Base-by-base conservation (phyloP, 2,888 invertebrate species). In the Lithophane semibrunnea region DNA sequence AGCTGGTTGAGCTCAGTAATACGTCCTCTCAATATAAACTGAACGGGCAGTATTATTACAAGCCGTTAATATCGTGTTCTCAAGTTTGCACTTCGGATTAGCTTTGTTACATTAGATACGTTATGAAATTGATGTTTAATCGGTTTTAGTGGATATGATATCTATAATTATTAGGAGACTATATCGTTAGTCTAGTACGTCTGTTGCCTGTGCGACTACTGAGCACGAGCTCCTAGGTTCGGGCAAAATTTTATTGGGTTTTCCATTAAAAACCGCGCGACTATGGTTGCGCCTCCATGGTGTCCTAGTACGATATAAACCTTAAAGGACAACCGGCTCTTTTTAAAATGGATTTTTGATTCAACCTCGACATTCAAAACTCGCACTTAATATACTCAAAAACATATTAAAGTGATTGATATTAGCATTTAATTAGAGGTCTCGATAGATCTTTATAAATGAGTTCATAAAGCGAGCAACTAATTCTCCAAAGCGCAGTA, bases 401-500 rank as follows among this genome's bases (percentile, higher is more conserved):
- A 71, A 2, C 29, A 29, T 44, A 29, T n/a, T 8, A 13, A n/a
- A 9, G 24, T 56, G 54, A 67, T 29, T 42, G 16, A 60, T 52
- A 29, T n/a, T 2, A 42, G 37, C 21, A n/a, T 42, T 68, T 37
- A 64, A 60, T 72, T 65, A 73, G n/a, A 44, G 54, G 42, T 63
- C 58, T 47, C 29, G 29, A 74, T 68, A 44, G 71, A 80, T 80
- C 49, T 60, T 81, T 61, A 76, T 58, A 64, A 76, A 80, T 52
- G 47, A 66, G 52, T 58, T 58, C 58, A 56, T 79, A 54, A 79
- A 52, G 56, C 16, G 61, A 73, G 49, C 61, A 56, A 56, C 49
- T 54, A 68, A 61, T 85, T 81, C 60, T 61, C 16, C 58, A 44
- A 58, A 70, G 65, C 44, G 70, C 65, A 66, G 71, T 69, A 80